Evolutionary conservation across 92 coral and sea anemone species (phyloP).

Genomic region (Siderastrea radians): DNA sequence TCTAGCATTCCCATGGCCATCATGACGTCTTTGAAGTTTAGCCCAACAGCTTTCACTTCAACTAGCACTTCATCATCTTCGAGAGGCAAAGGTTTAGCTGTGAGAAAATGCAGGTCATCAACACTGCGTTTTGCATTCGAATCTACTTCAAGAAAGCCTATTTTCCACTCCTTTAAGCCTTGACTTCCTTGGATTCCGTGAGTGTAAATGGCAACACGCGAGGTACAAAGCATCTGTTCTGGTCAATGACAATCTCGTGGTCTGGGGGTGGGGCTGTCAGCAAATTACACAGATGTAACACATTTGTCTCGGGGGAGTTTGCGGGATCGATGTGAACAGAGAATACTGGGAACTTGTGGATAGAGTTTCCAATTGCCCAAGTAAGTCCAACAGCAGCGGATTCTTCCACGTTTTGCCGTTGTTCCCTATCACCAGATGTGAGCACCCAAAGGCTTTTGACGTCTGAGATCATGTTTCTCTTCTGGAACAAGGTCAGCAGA

Average conservation of each 20-base stretch:
- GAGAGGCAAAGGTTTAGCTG: too few relatives aligned
- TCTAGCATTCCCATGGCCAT: too few relatives aligned
- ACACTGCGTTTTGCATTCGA: neutral
- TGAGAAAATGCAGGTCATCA: too few relatives aligned
- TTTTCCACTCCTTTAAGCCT: neutral
- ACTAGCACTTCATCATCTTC: too few relatives aligned
- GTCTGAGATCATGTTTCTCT: neutral
- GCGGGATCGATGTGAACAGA: conserved; percentile 8
- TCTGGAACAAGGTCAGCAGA: neutral
- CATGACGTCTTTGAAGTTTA: too few relatives aligned
- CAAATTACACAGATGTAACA: neutral
- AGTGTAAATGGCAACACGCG: too few relatives aligned
- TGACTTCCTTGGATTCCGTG: neutral
- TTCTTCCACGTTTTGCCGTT: neutral
- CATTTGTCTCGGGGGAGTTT: neutral
- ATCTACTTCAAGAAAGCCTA: neutral
- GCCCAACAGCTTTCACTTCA: too few relatives aligned
- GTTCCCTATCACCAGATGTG: neutral
- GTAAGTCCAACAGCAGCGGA: too few relatives aligned
- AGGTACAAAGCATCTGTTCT: neutral
- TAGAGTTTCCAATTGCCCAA: too few relatives aligned
- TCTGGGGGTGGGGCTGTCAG: conserved; percentile 14
- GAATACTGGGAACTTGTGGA: neutral
- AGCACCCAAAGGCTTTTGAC: conserved; percentile 12
- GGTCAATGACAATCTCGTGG: neutral